These are phyloP conservation scores for Anguilla japonica DNA, from an alignment of 2,113 vertebrate species.

Conservation along the genomic window DNA sequence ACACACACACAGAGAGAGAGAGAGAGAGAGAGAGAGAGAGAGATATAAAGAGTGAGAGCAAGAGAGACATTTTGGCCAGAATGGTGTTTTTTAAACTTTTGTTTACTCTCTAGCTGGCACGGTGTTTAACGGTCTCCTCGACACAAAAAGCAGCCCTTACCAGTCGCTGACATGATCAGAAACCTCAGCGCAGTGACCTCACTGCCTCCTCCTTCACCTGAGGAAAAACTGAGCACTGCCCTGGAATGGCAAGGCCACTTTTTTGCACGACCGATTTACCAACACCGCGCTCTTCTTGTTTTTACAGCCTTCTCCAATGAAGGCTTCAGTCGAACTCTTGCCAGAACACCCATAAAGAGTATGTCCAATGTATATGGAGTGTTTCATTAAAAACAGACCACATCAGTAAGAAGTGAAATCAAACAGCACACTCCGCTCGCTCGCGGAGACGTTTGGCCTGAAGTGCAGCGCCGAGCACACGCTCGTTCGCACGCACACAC, in stretches of 20 bases:
- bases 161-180: background rate
- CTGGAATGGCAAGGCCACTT: background rate
- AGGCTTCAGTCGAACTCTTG: slow-evolving; percentile 3
- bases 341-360: slow-evolving; percentile 19
- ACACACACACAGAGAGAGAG: slow-evolving; percentile 29
- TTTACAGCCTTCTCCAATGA: slow-evolving; percentile 13
- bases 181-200: background rate
- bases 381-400: slow-evolving; percentile 33
- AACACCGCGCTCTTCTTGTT: background rate
- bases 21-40: slow-evolving; percentile 26
- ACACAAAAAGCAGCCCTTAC: background rate
- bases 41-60: no score
- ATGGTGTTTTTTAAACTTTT: background rate
- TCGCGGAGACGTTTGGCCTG: background rate
- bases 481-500: background rate
- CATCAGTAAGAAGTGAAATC: slow-evolving; percentile 20
- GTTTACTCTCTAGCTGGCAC: background rate
- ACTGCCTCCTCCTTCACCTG: background rate
- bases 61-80: no score
- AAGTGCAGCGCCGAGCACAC: background rate
- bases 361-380: slow-evolving; percentile 28
- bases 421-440: slow-evolving; percentile 3
- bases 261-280: background rate
- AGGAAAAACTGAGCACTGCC: background rate
- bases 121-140: background rate